phyloP scores from a whole-genome alignment of 1,140 invertebrate genomes.

The Orussus abietinus region DNA sequence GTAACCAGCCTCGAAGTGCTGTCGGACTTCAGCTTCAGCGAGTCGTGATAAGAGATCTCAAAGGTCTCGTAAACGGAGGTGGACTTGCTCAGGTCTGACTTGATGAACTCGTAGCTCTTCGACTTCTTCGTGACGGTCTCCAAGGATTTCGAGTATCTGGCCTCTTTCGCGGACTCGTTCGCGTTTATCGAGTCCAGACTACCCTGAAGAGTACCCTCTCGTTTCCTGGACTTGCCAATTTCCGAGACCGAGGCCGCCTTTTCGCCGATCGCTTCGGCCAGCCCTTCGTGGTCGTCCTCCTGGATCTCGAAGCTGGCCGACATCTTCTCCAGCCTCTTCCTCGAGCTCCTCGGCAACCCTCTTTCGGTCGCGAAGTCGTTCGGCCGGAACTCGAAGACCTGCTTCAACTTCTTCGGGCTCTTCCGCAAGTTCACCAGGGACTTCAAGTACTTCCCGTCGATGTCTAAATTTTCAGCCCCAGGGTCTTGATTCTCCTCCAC shows the following conservation, averaged over 20 bases:
- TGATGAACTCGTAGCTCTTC: conserved; percentile 49
- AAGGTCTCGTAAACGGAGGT: too few relatives aligned
- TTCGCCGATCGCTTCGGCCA: conserved; percentile 15
- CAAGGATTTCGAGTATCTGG: conserved; percentile 15
- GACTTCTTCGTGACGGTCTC: conserved; percentile 43
- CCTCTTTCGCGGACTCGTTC: conserved; percentile 18
- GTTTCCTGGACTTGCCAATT: too few relatives aligned
- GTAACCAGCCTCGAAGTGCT: conserved; percentile 33
- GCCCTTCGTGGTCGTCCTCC: conserved; percentile 9
- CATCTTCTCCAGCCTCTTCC: too few relatives aligned
- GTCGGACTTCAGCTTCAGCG: conserved; percentile 26
- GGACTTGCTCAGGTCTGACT: too few relatives aligned
- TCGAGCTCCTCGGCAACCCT: conserved; percentile 4
- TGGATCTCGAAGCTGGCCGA: too few relatives aligned
- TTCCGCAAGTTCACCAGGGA: conserved; percentile 44
- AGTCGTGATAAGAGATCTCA: conserved; percentile 12
- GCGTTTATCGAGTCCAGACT: conserved; percentile 45
- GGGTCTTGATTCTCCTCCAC: conserved; percentile 21
- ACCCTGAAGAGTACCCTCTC: conserved; percentile 41
- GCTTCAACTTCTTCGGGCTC: conserved; percentile 33
- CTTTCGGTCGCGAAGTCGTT: not conserved
- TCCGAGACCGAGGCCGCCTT: conserved; percentile 29
- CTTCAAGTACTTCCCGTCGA: conserved; percentile 47
- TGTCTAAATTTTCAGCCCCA: conserved; percentile 26
- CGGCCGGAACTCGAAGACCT: not conserved